Evolutionary conservation across 2,113 vertebrate species (phyloP).

Genomic region (Sylvilagus bachmani): DNA sequence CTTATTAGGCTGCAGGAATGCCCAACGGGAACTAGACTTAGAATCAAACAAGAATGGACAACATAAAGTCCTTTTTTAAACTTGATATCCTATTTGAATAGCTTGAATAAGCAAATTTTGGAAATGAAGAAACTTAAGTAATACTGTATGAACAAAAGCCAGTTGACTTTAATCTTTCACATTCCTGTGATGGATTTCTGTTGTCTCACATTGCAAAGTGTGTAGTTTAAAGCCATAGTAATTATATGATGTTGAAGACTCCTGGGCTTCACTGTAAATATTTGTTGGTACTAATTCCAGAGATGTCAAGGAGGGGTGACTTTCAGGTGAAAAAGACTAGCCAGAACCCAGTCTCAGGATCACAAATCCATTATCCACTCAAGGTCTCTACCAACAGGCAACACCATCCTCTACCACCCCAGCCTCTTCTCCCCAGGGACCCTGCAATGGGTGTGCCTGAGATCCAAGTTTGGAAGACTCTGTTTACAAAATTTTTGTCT

Average conservation of each 20-base stretch:
- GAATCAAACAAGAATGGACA: background rate
- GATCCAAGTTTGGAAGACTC: background rate
- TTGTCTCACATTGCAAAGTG: background rate
- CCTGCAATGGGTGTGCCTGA: background rate
- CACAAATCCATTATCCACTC: background rate
- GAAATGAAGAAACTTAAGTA: constrained; percentile 30
- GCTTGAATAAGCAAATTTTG: constrained; percentile 7
- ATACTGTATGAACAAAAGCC: background rate
- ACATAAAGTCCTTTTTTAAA: background rate
- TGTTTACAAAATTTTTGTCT: background rate
- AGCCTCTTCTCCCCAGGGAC: background rate
- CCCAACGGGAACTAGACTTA: background rate
- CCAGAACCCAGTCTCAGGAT: background rate
- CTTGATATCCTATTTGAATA: constrained; percentile 21
- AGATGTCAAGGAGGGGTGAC: background rate
- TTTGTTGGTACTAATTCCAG: background rate
- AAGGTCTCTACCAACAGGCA: background rate
- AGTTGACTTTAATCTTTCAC: background rate
- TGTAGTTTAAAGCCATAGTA: background rate
- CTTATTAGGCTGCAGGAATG: background rate
- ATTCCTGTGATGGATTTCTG: background rate
- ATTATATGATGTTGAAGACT: background rate
- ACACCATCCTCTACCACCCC: background rate
- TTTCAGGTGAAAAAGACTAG: background rate
- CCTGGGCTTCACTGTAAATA: background rate